Conservation (phyloP, 2,797 vertebrate genomes). For the Myotis planiceps region DNA sequence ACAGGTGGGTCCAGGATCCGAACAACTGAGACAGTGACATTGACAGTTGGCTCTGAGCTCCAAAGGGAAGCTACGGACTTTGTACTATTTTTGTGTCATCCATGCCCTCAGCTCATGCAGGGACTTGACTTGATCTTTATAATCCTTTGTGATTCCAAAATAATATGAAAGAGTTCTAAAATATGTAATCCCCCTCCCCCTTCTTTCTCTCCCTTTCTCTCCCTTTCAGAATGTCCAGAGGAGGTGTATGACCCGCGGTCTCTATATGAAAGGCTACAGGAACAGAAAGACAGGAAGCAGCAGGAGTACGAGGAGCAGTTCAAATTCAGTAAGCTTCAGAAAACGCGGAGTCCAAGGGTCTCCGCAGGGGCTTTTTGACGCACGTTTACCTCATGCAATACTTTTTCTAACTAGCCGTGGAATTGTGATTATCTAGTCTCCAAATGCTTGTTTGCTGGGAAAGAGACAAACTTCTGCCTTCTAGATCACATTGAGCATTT, state of each 20-base stretch:
- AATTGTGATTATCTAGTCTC: constrained; percentile 35
- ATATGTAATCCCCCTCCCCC: background rate
- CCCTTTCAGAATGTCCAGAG: constrained; percentile 94
- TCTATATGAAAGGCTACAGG: constrained; percentile 95
- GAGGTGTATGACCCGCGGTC: constrained; percentile 95
- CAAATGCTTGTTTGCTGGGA: constrained; percentile 19
- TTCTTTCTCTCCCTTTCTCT: background rate
- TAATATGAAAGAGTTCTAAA: constrained; percentile 54
- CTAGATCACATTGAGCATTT: constrained; percentile 25
- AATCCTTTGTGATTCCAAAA: constrained; percentile 40
- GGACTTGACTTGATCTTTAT: constrained; percentile 15
- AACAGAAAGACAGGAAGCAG: constrained; percentile 98
- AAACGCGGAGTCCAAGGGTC: background rate
- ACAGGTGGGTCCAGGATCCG: background rate
- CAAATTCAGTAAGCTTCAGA: constrained; percentile 95
- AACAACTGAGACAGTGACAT: background rate
- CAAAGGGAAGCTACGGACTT: constrained; percentile 9
- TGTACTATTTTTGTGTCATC: constrained; percentile 53
- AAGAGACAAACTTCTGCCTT: constrained; percentile 38
- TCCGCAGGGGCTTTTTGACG: background rate
- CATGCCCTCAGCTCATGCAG: background rate
- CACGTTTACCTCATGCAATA: background rate
- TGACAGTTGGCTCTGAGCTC: background rate
- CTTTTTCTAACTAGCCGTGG: constrained; percentile 26
- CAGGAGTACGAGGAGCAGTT: constrained; percentile 98